These are phyloP conservation scores for Escarpia spicata DNA, from an alignment of 2,888 invertebrate genomes.

Conservation along the genomic window DNA sequence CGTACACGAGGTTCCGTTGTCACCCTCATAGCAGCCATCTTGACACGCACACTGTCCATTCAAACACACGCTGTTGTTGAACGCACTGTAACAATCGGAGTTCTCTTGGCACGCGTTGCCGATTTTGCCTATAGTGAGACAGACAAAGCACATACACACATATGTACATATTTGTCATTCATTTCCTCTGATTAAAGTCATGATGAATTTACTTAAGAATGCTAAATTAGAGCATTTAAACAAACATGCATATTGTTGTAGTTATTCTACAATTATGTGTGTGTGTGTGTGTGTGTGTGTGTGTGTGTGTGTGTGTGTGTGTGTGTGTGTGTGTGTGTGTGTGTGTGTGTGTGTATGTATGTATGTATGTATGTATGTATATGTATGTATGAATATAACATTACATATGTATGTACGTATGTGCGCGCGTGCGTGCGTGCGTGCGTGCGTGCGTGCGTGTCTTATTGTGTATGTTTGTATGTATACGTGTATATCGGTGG, in stretches of 20 bases:
- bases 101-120: conserved; percentile 29
- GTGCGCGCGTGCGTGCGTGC: not conserved
- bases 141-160: not conserved
- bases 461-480: not conserved
- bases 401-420: not conserved
- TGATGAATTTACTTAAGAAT: no score
- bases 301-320: not conserved
- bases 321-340: not conserved
- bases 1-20: conserved; percentile 40
- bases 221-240: no score
- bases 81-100: conserved; percentile 34
- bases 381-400: not conserved
- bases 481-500: not conserved
- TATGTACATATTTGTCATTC: no score
- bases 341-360: not conserved
- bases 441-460: not conserved
- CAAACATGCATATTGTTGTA: not conserved
- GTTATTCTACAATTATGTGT: not conserved
- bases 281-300: not conserved
- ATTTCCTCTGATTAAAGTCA: no score
- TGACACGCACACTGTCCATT: conserved; percentile 35
- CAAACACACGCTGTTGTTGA: conserved; percentile 39
- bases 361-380: not conserved
- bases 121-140: not conserved
- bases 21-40: conserved; percentile 37